Evolutionary conservation across 2,888 invertebrate genomes (phyloP).

Genomic region (Phragmatobia fuliginosa): DNA sequence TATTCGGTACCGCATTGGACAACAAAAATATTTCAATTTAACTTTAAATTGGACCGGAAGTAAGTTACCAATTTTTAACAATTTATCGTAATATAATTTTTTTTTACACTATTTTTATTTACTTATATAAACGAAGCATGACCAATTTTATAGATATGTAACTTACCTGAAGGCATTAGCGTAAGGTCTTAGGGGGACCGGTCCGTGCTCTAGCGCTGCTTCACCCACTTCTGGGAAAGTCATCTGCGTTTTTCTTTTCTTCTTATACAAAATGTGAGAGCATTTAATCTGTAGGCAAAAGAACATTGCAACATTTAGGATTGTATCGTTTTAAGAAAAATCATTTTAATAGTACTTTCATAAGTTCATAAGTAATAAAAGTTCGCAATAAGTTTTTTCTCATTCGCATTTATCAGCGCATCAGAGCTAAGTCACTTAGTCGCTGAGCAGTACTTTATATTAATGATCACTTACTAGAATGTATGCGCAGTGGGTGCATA

Average conservation of each 20-base stretch:
- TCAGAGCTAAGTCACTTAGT: too few relatives aligned
- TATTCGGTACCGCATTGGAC: too few relatives aligned
- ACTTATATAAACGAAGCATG: neutral
- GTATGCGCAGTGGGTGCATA: conserved; percentile 98
- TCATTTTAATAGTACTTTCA: neutral
- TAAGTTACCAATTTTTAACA: too few relatives aligned
- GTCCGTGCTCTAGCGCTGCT: conserved; percentile 92
- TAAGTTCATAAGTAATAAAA: too few relatives aligned
- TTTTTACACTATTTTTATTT: too few relatives aligned
- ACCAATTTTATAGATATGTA: neutral
- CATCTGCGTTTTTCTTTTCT: conserved; percentile 90
- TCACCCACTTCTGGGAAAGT: conserved; percentile 96
- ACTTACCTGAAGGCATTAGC: conserved; percentile 88
- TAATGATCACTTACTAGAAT: conserved; percentile 86
- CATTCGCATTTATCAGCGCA: conserved; percentile 10
- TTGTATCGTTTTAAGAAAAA: neutral
- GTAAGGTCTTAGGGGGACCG: conserved; percentile 88
- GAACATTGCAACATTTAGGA: conserved; percentile 5
- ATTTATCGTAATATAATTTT: too few relatives aligned
- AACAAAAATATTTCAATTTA: too few relatives aligned
- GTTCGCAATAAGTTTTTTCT: neutral
- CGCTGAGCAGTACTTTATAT: conserved; percentile 12
- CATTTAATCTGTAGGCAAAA: conserved; percentile 91
- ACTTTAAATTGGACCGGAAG: too few relatives aligned
- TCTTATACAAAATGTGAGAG: conserved; percentile 92